These are phyloP conservation scores for Sitta europaea DNA, from an alignment of 2,113 vertebrate species.

Conservation along the genomic window DNA sequence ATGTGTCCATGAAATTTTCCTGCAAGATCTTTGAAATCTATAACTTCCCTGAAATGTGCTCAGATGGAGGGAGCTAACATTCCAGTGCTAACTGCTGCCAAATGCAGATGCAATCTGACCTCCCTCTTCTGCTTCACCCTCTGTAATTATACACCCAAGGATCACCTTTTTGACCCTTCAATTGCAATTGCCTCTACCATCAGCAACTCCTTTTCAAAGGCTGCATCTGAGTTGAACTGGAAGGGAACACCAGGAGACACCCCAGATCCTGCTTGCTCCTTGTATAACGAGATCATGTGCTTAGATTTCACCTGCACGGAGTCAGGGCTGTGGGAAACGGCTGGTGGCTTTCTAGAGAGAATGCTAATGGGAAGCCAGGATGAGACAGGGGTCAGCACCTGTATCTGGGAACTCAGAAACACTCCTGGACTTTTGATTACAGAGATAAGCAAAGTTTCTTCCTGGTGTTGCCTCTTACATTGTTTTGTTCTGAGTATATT, in stretches of 20 bases:
- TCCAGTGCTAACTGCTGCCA: neutral
- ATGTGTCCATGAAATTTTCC: neutral
- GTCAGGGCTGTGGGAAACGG: neutral
- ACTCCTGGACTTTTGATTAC: neutral
- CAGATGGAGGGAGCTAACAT: neutral
- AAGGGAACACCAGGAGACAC: constrained; percentile 38
- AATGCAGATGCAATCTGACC: constrained; percentile 21
- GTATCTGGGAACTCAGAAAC: neutral
- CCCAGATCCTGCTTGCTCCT: neutral
- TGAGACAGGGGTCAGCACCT: neutral
- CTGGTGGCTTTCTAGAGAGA: neutral
- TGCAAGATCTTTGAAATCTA: neutral
- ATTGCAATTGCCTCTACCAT: neutral
- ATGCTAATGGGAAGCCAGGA: neutral
- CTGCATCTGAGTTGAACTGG: neutral
- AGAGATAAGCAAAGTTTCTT: neutral
- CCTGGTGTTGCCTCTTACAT: neutral
- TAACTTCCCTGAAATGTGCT: neutral
- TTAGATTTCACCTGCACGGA: constrained; percentile 30
- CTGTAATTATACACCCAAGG: constrained; percentile 34
- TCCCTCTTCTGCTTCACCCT: constrained; percentile 10
- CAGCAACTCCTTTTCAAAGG: constrained; percentile 15
- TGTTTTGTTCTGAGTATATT: neutral
- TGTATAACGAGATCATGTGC: neutral
- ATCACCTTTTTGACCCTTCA: constrained; percentile 26